A percentile compares a stretch with the other conserved stretches of the same genome.
Conservation (phyloP, 53 echinoderm and acorn worm species). For the Stichopus horrens region DNA sequence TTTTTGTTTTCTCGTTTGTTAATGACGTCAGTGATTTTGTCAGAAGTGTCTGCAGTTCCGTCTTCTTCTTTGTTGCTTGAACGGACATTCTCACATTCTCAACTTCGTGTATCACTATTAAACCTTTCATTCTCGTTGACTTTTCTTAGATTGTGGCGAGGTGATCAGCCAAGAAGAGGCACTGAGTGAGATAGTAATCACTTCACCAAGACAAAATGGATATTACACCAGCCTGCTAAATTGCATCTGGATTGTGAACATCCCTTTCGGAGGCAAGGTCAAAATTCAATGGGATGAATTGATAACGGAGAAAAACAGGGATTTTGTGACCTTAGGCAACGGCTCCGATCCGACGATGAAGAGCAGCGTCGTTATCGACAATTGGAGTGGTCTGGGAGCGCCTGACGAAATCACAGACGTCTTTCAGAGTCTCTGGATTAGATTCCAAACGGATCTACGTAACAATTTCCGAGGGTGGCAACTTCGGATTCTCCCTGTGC, state of each 20-base stretch:
- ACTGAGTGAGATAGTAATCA: slow-evolving; percentile 66
- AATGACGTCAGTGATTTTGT: too few species aligned
- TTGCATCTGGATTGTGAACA: slow-evolving; percentile 67
- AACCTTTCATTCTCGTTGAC: background rate
- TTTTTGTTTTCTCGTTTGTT: too few species aligned
- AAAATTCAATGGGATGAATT: slow-evolving; percentile 66
- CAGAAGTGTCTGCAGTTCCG: too few species aligned
- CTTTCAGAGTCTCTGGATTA: slow-evolving; percentile 68
- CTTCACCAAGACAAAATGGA: slow-evolving; percentile 53
- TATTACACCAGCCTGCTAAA: slow-evolving; percentile 65
- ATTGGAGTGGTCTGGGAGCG: slow-evolving; percentile 54
- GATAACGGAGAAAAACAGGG: slow-evolving; percentile 71
- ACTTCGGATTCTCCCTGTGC: slow-evolving; percentile 58
- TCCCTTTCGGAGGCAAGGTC: slow-evolving; percentile 69
- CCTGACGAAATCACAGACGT: slow-evolving; percentile 56
- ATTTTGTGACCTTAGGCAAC: slow-evolving; percentile 72
- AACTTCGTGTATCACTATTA: too few species aligned
- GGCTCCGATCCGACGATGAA: slow-evolving; percentile 69
- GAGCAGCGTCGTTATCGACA: slow-evolving; percentile 45
- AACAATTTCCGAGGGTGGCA: slow-evolving; percentile 62
- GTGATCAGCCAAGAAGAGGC: slow-evolving; percentile 46
- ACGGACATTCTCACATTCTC: too few species aligned
- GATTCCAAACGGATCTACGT: slow-evolving; percentile 70
- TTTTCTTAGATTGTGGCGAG: slow-evolving; percentile 68
- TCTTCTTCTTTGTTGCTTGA: too few species aligned